Percentiles rank a stretch among this genome's conserved stretches.
Evolutionary conservation across 2,888 invertebrate genomes (phyloP).

Genomic region (Alcis repandata): DNA sequence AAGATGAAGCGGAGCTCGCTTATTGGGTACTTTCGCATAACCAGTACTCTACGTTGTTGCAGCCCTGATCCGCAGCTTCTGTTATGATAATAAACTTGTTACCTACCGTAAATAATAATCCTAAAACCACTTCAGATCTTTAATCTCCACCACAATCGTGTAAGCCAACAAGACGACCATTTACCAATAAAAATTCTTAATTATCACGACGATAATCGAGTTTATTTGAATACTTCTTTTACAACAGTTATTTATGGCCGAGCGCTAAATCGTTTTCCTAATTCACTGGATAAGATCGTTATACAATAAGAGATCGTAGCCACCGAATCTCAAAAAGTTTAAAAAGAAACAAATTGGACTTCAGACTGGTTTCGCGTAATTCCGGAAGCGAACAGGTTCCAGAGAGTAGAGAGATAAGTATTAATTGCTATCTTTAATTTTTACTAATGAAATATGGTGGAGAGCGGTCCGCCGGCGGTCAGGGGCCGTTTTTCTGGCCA

Average conservation of each 20-base stretch:
- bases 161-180: not conserved
- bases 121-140: not conserved
- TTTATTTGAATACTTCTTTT: slow-evolving; percentile 14
- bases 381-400: slow-evolving; percentile 84
- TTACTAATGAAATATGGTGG: slow-evolving; percentile 72
- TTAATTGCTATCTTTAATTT: slow-evolving; percentile 80
- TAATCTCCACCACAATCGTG: not conserved
- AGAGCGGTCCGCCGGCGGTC: slow-evolving; percentile 54
- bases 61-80: slow-evolving; percentile 25
- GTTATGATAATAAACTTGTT: slow-evolving; percentile 21
- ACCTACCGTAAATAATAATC: not conserved
- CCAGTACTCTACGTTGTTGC: slow-evolving; percentile 55
- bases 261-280: slow-evolving; percentile 20
- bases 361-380: slow-evolving; percentile 77
- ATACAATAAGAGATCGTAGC: slow-evolving; percentile 31
- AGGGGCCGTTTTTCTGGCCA: slow-evolving; percentile 63
- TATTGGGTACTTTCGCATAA: slow-evolving; percentile 54
- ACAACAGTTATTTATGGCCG: slow-evolving; percentile 14
- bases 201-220: not conserved
- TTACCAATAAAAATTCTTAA: slow-evolving; percentile 2
- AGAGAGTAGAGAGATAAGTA: slow-evolving; percentile 65
- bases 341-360: slow-evolving; percentile 68
- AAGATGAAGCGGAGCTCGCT: slow-evolving; percentile 48
- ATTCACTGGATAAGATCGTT: slow-evolving; percentile 17
- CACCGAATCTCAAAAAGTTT: slow-evolving; percentile 51